phyloP scores from a whole-genome alignment of 2,797 vertebrate genomes.

The Bradypodion ventrale region DNA sequence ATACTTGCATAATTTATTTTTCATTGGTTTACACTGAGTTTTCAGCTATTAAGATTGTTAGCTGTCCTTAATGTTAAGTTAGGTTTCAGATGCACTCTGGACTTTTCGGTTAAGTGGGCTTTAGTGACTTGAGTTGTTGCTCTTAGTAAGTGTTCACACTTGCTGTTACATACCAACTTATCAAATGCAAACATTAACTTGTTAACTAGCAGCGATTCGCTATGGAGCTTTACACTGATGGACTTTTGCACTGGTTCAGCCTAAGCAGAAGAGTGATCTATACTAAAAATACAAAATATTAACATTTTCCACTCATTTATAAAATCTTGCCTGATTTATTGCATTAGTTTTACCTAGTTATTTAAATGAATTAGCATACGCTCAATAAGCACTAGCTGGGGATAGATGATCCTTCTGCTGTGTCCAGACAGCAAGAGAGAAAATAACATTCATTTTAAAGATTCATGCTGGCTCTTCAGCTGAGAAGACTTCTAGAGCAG shows the following conservation, averaged over 20 bases:
- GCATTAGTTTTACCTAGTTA: not conserved
- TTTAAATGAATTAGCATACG: not conserved
- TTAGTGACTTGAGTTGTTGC: not conserved
- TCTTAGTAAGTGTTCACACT: not conserved
- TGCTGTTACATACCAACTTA: too few species aligned
- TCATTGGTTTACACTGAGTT: slow-evolving; percentile 20
- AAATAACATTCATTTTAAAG: too few species aligned
- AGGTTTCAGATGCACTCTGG: not conserved
- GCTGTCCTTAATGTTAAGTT: slow-evolving; percentile 17
- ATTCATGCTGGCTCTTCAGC: not conserved
- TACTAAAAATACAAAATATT: too few species aligned
- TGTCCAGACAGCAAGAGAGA: too few species aligned
- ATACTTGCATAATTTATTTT: slow-evolving; percentile 9
- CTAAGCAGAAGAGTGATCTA: too few species aligned
- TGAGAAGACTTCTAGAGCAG: not conserved
- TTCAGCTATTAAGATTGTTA: not conserved
- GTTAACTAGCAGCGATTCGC: too few species aligned
- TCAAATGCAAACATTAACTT: too few species aligned
- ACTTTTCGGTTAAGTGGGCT: not conserved
- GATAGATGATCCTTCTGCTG: not conserved
- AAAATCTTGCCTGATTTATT: not conserved
- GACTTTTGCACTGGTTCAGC: too few species aligned
- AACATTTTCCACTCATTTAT: too few species aligned
- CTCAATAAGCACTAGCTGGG: not conserved
- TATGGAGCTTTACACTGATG: too few species aligned